phyloP scores from a whole-genome alignment of 64 coral and sea anemone species.

The Montipora cactus region DNA sequence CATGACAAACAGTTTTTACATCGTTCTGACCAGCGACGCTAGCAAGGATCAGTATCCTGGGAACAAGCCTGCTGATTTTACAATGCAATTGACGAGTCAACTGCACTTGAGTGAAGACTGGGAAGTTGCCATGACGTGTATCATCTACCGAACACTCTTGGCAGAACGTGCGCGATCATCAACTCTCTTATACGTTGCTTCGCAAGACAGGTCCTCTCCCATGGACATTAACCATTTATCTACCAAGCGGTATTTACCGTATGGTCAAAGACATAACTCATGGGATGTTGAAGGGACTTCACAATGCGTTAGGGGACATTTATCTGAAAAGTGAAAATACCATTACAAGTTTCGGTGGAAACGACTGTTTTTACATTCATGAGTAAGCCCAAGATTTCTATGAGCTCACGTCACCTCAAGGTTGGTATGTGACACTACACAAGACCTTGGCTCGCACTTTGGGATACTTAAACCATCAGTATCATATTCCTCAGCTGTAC shows the following conservation, averaged over 20 bases:
- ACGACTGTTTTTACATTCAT: constrained; percentile 10
- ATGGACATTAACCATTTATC: constrained; percentile 4
- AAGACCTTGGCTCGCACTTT: neutral
- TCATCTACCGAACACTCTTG: constrained; percentile 14
- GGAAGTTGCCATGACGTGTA: neutral
- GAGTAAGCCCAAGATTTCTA: neutral
- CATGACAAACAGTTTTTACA: too few species aligned
- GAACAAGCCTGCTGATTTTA: constrained; percentile 8
- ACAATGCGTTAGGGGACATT: neutral
- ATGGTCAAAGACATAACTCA: neutral
- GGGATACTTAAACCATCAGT: neutral
- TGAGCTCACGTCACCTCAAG: neutral
- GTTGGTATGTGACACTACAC: neutral
- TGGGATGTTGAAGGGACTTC: neutral
- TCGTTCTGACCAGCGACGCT: neutral
- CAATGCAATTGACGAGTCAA: neutral
- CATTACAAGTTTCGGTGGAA: neutral
- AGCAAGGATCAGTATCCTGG: neutral
- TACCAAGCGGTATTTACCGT: constrained; percentile 5
- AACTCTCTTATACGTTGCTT: neutral
- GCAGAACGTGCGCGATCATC: neutral
- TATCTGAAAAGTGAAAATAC: neutral
- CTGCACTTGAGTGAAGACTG: neutral
- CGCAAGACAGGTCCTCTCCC: neutral
- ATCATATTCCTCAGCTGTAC: neutral